Conservation (phyloP, 1,140 invertebrate species). For the Theocolax elegans region DNA sequence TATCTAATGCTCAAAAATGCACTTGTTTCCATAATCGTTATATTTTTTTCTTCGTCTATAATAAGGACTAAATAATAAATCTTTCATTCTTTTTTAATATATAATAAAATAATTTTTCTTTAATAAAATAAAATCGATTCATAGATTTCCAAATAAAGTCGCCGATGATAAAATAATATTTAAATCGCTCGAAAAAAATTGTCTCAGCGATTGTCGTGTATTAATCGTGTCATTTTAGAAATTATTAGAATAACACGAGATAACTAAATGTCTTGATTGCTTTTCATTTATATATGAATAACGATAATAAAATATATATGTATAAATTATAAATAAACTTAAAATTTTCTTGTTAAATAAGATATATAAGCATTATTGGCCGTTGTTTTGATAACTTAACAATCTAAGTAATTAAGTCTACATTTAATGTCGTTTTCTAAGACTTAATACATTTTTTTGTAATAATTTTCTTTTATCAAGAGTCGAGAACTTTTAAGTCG, state of each 20-base stretch:
- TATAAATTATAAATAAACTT: conserved; percentile 36
- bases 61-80: background rate
- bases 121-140: too few relatives aligned
- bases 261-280: conserved; percentile 25
- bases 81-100: too few relatives aligned
- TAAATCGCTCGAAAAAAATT: conserved; percentile 31
- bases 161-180: conserved; percentile 11
- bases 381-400: conserved; percentile 32
- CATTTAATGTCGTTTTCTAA: conserved; percentile 14
- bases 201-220: conserved; percentile 34
- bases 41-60: background rate
- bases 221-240: too few relatives aligned
- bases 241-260: conserved; percentile 6
- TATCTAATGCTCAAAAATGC: conserved; percentile 24
- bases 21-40: background rate
- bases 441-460: background rate
- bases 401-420: conserved; percentile 25
- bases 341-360: conserved; percentile 34
- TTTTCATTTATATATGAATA: conserved; percentile 11
- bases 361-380: conserved; percentile 36
- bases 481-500: conserved; percentile 17
- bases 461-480: background rate
- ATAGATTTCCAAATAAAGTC: too few relatives aligned
- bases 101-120: conserved; percentile 13
- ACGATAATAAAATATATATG: conserved; percentile 31